Percentiles rank a stretch among this genome's conserved stretches.
These are phyloP conservation scores for Meandrusa payeni DNA, from an alignment of 2,888 invertebrate species.

Conservation along the genomic window DNA sequence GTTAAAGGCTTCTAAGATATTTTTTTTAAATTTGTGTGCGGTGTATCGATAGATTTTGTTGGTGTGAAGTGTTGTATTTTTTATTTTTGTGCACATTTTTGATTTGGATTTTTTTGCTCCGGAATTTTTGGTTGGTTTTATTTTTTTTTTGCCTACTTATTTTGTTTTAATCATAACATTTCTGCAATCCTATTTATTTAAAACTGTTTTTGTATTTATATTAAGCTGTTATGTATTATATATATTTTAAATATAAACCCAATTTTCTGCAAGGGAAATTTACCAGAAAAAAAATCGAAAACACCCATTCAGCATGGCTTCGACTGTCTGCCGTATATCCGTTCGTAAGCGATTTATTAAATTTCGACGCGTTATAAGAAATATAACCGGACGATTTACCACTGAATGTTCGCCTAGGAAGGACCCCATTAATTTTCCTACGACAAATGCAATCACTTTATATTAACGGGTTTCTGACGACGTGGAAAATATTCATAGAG, in stretches of 20 bases:
- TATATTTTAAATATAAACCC: background rate
- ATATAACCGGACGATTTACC: conserved; percentile 16
- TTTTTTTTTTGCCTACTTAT: conserved; percentile 37
- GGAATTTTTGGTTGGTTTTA: conserved; percentile 75
- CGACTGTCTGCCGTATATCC: background rate
- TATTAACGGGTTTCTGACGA: conserved; percentile 45
- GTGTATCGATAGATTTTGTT: conserved; percentile 66
- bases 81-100: conserved; percentile 74
- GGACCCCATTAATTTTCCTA: conserved; percentile 39
- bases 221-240: background rate
- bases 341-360: background rate
- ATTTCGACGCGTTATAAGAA: conserved; percentile 9
- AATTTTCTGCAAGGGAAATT: conserved; percentile 9
- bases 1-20: conserved; percentile 63
- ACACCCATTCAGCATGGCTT: too few species aligned
- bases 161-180: conserved; percentile 23
- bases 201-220: too few species aligned
- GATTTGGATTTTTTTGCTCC: conserved; percentile 76
- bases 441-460: conserved; percentile 41
- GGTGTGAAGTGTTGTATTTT: conserved; percentile 70
- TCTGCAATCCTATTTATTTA: too few species aligned
- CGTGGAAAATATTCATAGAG: conserved; percentile 45
- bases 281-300: too few species aligned
- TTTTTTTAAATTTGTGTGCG: conserved; percentile 63
- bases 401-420: conserved; percentile 33